These are phyloP conservation scores for Pygmarrhopalites habei DNA, from an alignment of 1,140 invertebrate species.

Conservation along the genomic window DNA sequence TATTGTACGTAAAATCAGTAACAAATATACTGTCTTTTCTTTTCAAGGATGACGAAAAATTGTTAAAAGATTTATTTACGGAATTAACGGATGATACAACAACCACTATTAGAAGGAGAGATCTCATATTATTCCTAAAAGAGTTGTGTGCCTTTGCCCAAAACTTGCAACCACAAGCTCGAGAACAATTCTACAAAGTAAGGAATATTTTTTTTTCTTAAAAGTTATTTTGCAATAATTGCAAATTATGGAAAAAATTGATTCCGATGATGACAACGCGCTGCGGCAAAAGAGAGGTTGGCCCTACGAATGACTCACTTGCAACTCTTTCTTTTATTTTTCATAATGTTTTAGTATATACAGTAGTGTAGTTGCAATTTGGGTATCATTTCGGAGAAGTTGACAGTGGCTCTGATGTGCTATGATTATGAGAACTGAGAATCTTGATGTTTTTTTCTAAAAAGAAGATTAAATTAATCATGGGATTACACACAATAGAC, in stretches of 20 bases:
- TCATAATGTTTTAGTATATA: too few relatives aligned
- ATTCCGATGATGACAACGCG: slow-evolving; percentile 30
- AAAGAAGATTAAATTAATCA: too few relatives aligned
- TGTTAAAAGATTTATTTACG: slow-evolving; percentile 88
- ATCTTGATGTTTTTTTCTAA: slow-evolving; percentile 38
- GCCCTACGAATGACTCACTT: neutral
- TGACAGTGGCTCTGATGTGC: slow-evolving; percentile 16
- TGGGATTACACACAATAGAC: neutral
- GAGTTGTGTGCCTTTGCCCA: slow-evolving; percentile 99
- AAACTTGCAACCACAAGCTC: slow-evolving; percentile 91
- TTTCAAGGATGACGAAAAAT: slow-evolving; percentile 86
- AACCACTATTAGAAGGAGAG: slow-evolving; percentile 73
- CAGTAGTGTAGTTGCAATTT: neutral
- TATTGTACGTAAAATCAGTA: too few relatives aligned
- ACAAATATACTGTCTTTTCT: too few relatives aligned
- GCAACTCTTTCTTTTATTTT: slow-evolving; percentile 6
- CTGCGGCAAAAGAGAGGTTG: slow-evolving; percentile 21
- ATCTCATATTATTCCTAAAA: slow-evolving; percentile 94
- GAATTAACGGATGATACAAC: slow-evolving; percentile 84
- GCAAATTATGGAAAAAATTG: too few relatives aligned
- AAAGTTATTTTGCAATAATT: neutral
- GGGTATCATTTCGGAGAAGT: neutral
- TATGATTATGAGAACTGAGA: slow-evolving; percentile 38
- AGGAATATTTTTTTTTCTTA: slow-evolving; percentile 16
- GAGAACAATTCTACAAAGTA: slow-evolving; percentile 92